Percentiles rank a stretch among this genome's conserved stretches.
These are phyloP conservation scores for Epinephelus fuscoguttatus DNA, from an alignment of 2,113 vertebrate species.

Conservation along the genomic window DNA sequence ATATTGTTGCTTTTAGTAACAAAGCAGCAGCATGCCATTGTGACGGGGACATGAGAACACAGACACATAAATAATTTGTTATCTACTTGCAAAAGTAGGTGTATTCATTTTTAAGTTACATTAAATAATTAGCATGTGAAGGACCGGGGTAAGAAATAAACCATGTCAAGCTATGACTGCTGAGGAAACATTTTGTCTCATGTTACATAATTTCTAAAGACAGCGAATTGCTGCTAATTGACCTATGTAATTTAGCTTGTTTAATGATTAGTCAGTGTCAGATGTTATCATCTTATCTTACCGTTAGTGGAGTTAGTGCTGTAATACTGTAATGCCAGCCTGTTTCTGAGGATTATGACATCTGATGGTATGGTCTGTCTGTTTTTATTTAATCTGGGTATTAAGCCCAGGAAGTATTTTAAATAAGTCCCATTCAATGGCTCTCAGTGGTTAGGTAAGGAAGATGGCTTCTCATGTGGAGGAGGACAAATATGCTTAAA, in stretches of 20 bases:
- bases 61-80: constrained; percentile 49
- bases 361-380: constrained; percentile 54
- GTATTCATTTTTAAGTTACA: constrained; percentile 36
- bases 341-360: constrained; percentile 71
- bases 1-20: background rate
- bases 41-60: background rate
- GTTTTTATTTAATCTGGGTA: constrained; percentile 68
- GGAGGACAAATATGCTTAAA: constrained; percentile 45
- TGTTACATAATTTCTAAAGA: background rate
- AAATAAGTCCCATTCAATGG: constrained; percentile 46
- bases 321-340: constrained; percentile 54
- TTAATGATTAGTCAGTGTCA: constrained; percentile 48
- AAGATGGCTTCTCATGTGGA: constrained; percentile 19
- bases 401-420: constrained; percentile 57
- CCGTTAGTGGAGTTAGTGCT: constrained; percentile 45
- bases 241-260: constrained; percentile 24
- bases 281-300: constrained; percentile 46
- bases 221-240: constrained; percentile 30
- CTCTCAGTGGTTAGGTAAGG: constrained; percentile 10
- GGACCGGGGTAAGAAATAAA: background rate
- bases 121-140: constrained; percentile 37
- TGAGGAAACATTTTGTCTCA: background rate
- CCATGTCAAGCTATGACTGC: background rate
- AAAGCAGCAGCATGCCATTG: background rate
- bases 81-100: constrained; percentile 38